phyloP scores from a whole-genome alignment of 2,113 vertebrate genomes.

The Erythrocercus mccallii region DNA sequence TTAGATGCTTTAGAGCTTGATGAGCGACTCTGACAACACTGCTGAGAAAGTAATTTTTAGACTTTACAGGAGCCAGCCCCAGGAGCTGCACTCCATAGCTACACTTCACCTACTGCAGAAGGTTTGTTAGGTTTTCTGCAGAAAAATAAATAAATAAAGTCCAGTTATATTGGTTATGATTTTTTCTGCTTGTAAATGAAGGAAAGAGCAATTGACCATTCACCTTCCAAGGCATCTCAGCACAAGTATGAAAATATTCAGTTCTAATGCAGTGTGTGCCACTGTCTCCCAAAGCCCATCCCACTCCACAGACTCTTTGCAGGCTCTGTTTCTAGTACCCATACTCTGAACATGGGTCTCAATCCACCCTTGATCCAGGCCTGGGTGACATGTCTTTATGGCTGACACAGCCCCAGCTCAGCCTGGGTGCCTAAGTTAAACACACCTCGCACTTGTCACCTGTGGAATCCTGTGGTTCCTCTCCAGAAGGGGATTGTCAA shows the following conservation, averaged over 20 bases:
- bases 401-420: not conserved
- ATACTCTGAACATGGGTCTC: not conserved
- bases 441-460: rapidly evolving
- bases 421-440: not conserved
- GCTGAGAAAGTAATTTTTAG: not conserved
- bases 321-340: not conserved
- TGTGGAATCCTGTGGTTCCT: rapidly evolving
- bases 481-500: not conserved
- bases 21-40: rapidly evolving
- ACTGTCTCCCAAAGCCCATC: not conserved
- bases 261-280: no score
- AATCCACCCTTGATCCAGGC: not conserved
- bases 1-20: not conserved
- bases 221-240: not conserved
- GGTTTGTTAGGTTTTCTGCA: not conserved
- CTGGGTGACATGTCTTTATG: rapidly evolving
- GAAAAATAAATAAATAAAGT: not conserved
- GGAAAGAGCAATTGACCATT: not conserved
- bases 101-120: not conserved
- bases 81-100: not conserved
- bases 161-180: not conserved
- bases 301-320: not conserved
- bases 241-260: not conserved
- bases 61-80: not conserved
- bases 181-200: not conserved